Evolutionary conservation across 2,888 invertebrate species (phyloP).

Genomic region (Pristionchus exspectatus): DNA sequence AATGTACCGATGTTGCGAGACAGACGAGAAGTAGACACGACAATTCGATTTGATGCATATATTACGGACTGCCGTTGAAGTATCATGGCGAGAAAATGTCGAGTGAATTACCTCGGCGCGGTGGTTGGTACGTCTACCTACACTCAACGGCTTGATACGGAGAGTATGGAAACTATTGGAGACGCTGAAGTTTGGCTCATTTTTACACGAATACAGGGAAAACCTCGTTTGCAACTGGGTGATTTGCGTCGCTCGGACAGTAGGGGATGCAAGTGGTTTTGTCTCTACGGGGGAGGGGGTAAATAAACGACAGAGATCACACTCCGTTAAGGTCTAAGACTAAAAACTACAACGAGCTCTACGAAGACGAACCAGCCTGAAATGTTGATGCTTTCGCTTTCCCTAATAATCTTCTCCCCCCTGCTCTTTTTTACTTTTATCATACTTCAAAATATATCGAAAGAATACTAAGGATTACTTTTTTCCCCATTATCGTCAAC

Average conservation of each 20-base stretch:
- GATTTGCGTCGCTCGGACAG: neutral
- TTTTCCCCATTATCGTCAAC: no score
- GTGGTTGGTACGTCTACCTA: no score
- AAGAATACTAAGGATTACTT: no score
- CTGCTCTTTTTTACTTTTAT: no score
- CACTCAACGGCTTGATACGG: no score
- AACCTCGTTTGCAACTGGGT: no score
- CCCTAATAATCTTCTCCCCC: no score
- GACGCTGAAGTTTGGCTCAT: no score
- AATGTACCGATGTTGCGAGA: neutral
- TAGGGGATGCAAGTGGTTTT: neutral
- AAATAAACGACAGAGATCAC: neutral
- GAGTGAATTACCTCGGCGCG: no score
- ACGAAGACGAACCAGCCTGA: conserved; percentile 31
- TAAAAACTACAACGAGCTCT: neutral
- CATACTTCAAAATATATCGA: no score
- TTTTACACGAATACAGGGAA: no score
- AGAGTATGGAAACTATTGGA: no score
- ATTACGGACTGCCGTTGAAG: neutral
- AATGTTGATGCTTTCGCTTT: neutral
- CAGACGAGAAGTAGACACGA: neutral
- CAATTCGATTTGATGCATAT: neutral
- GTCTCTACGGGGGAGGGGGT: neutral
- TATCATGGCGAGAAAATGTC: neutral
- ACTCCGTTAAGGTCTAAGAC: neutral